phyloP scores from a whole-genome alignment of 2,113 vertebrate genomes.

The Procapra przewalskii region DNA sequence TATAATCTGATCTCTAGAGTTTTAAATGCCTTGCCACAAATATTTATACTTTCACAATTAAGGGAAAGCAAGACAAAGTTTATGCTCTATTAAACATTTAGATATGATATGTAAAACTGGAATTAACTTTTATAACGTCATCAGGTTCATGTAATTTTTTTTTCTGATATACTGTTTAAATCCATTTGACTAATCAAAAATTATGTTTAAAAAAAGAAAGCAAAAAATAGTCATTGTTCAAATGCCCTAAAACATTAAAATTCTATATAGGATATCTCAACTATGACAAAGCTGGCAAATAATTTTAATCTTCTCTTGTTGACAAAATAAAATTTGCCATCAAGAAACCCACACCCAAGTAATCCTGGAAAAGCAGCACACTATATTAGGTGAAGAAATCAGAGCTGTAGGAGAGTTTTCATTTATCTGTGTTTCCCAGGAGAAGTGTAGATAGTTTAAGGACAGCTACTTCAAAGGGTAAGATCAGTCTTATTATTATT shows the following conservation, averaged over 20 bases:
- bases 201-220: slow-evolving; percentile 11
- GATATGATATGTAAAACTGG: background rate
- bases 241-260: background rate
- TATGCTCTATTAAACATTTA: background rate
- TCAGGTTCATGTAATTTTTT: background rate
- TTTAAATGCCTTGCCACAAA: background rate
- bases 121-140: background rate
- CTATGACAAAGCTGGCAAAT: background rate
- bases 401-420: background rate
- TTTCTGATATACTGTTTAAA: background rate
- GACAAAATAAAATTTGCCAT: background rate
- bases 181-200: background rate
- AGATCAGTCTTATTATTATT: background rate
- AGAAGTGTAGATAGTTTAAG: background rate
- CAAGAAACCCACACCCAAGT: background rate
- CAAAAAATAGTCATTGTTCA: background rate
- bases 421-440: background rate
- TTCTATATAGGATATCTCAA: background rate
- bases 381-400: background rate
- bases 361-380: background rate
- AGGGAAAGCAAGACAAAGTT: background rate
- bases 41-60: background rate
- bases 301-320: background rate
- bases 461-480: background rate
- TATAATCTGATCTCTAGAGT: background rate